Evolutionary conservation across 2,113 vertebrate species (phyloP).

Genomic region (Phylloscopus trochiloides): DNA sequence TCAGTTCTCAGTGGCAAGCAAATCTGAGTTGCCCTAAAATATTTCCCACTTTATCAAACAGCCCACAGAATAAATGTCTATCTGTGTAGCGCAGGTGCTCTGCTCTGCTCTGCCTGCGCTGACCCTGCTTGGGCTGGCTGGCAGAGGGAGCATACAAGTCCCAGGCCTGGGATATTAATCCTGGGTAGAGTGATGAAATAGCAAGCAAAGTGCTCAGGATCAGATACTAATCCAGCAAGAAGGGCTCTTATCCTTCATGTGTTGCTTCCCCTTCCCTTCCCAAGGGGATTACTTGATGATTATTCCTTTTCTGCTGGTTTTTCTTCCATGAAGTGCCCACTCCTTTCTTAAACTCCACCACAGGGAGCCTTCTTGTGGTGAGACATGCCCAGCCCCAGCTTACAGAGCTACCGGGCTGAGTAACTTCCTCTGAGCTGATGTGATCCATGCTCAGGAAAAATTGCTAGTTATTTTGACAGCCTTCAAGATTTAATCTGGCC

Average conservation of each 20-base stretch:
- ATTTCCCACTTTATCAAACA: not conserved
- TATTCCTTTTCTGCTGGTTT: not conserved
- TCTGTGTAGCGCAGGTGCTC: not conserved
- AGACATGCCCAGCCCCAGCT: not conserved
- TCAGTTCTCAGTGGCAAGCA: not conserved
- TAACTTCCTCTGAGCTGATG: not conserved
- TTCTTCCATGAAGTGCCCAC: not conserved
- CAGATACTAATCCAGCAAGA: not conserved
- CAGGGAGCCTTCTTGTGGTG: not conserved
- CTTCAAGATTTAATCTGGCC: not conserved
- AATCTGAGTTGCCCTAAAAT: not conserved
- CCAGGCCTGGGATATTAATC: not conserved
- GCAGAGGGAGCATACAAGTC: accelerated
- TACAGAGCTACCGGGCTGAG: not conserved
- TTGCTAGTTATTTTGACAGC: not conserved
- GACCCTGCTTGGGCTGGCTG: not conserved
- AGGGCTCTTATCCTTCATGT: not conserved
- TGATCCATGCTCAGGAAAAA: not conserved
- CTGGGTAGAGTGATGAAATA: not conserved
- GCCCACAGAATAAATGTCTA: not conserved
- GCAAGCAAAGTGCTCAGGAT: not conserved
- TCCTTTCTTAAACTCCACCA: not conserved
- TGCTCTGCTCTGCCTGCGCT: accelerated
- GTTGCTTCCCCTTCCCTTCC: not conserved
- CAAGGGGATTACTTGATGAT: not conserved